Evolutionary conservation across 1,140 invertebrate species (phyloP), one percentile per base, ranked within the genome.

Genomic region (Drosophila nigromelanica): DNA sequence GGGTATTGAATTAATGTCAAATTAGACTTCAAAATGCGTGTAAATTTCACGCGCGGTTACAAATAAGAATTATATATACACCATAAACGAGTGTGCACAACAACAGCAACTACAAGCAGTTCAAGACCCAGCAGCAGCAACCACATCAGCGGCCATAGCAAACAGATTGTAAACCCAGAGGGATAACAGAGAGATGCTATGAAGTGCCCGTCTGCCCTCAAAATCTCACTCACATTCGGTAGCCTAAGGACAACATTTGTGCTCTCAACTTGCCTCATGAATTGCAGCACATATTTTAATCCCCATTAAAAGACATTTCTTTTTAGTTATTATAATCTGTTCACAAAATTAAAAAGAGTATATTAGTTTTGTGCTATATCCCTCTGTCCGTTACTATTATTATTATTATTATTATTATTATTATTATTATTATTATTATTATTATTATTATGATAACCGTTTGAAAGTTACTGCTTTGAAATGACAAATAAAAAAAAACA

Each of bases 21-120:
- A 80, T 86, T 86, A 80, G 83, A 75, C 81, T 80, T 80, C 81
- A 86, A 86, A 86, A 86, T 86, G 81, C 77, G 81, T 85, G 81
- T 79, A 80, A 85, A 86, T 86, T 85, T 85, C 71, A 85, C 77
- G 62, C 77, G 70, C 81, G 62, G 66, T 73, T 80, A 72, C 73
- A 74, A 80, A 77, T 80, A 81, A 72, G 69, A 85, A 86, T 80
- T 74, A 64, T 59, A 83, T 45, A 43, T 68, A 48, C 7, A 42
- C 27, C 60, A 71, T 59, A 55, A 54, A 75, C 45, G 68, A 55
- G 37, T 54, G 63, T 56, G 21, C 45, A n/a, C 48, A 68, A 62
- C 67, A 64, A 62, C 69, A 78, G 40, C 51, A 60, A 33, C 55
- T 47, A 39, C 54, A 45, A 24, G 21, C 21, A 4, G 21, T 24